phyloP scores from a whole-genome alignment of 2,888 invertebrate genomes.

The Nebria salina region DNA sequence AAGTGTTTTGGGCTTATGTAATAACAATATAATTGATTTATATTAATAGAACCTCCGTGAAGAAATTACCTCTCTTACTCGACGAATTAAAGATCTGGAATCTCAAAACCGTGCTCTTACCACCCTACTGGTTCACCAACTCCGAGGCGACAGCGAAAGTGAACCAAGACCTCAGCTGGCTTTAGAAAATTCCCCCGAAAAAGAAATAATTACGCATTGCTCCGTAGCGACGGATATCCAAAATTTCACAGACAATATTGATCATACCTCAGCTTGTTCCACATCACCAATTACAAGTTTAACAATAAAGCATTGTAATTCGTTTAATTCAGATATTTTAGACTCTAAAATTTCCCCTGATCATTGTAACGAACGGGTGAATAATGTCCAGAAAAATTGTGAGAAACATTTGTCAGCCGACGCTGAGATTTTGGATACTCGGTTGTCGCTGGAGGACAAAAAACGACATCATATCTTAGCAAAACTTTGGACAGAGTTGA shows the following conservation, averaged over 20 bases:
- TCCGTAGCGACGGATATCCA: constrained; percentile 25
- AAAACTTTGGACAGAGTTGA: constrained; percentile 72
- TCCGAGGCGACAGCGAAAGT: constrained; percentile 60
- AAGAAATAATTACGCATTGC: constrained; percentile 34
- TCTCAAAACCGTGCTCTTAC: constrained; percentile 80
- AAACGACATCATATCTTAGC: constrained; percentile 71
- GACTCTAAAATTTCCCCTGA: constrained; percentile 35
- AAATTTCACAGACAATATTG: constrained; percentile 26
- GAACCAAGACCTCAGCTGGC: constrained; percentile 61
- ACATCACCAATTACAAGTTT: constrained; percentile 51
- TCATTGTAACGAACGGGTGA: constrained; percentile 19
- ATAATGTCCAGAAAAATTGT: constrained; percentile 53
- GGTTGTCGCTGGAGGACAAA: constrained; percentile 71
- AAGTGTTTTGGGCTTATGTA: neutral
- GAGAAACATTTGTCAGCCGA: constrained; percentile 59
- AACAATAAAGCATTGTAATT: constrained; percentile 60
- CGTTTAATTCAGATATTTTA: constrained; percentile 61
- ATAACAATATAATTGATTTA: constrained; percentile 8
- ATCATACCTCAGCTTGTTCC: constrained; percentile 46
- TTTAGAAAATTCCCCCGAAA: constrained; percentile 62
- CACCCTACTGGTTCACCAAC: constrained; percentile 73
- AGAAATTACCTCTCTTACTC: constrained; percentile 78
- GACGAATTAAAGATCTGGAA: constrained; percentile 80
- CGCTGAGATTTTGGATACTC: constrained; percentile 63
- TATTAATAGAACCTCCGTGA: constrained; percentile 75